Conservation (phyloP, 2,888 invertebrate species). For the Pyralis farinalis region DNA sequence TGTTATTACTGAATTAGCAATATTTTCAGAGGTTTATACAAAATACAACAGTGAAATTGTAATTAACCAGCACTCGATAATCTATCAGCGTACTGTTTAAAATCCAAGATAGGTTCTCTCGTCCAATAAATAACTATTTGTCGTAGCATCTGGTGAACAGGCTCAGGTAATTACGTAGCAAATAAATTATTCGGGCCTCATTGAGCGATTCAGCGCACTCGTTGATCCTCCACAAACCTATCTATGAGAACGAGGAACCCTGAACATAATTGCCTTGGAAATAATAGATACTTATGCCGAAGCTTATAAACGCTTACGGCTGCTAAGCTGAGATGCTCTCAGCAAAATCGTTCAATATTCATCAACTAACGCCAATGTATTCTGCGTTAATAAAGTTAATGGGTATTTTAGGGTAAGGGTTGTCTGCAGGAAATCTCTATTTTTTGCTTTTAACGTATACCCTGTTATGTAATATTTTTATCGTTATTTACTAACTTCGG, state of each 20-base stretch:
- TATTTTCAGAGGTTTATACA: no score
- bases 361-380: constrained; percentile 36
- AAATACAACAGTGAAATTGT: no score
- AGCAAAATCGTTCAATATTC: constrained; percentile 47
- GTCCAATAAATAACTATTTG: constrained; percentile 25
- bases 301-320: constrained; percentile 30
- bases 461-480: no score
- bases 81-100: no score
- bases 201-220: constrained; percentile 50
- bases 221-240: constrained; percentile 38
- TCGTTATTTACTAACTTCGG: no score
- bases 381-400: constrained; percentile 24
- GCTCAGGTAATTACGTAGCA: constrained; percentile 44
- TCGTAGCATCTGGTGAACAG: constrained; percentile 18
- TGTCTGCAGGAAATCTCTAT: constrained; percentile 10
- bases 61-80: no score
- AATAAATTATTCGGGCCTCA: constrained; percentile 48
- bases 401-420: constrained; percentile 20
- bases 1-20: no score
- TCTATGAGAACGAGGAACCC: constrained; percentile 39
- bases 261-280: constrained; percentile 65
- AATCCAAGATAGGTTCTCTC: no score
- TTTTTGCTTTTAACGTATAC: no score
- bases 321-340: constrained; percentile 34
- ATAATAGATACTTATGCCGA: constrained; percentile 52